Percentiles rank a stretch among this genome's conserved stretches.
These are phyloP conservation scores for Aldabrachelys gigantea DNA, from an alignment of 2,113 vertebrate species.

Conservation along the genomic window DNA sequence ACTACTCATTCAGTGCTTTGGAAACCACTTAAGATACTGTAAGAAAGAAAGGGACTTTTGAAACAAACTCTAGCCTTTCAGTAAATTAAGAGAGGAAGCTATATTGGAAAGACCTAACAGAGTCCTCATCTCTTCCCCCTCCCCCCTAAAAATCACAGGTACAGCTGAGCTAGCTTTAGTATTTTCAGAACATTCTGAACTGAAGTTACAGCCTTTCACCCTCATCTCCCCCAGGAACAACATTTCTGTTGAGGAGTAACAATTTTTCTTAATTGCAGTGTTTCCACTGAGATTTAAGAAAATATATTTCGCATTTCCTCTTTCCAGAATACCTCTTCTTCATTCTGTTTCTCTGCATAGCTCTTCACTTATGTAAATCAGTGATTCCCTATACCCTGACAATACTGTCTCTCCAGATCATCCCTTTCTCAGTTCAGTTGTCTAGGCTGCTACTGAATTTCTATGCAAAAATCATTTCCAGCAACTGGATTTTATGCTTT, in stretches of 20 bases:
- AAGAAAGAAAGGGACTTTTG: not conserved
- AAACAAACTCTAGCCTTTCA: not conserved
- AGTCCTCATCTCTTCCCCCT: not conserved
- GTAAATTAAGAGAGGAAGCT: not conserved
- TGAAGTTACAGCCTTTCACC: not conserved
- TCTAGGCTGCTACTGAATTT: not conserved
- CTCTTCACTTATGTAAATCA: not conserved
- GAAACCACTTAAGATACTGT: not conserved
- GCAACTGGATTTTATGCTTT: not conserved
- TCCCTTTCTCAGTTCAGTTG: not conserved
- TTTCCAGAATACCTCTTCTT: fast-evolving
- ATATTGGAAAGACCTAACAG: not conserved
- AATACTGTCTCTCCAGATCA: not conserved
- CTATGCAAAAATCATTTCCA: not conserved
- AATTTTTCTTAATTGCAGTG: not conserved
- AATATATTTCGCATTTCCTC: not conserved
- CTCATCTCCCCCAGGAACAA: not conserved
- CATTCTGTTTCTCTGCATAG: not conserved
- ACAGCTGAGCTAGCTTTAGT: not conserved
- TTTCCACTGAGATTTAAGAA: not conserved
- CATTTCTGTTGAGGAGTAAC: not conserved
- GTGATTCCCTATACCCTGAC: not conserved
- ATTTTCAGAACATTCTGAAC: not conserved
- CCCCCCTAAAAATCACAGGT: not conserved
- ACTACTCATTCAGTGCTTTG: not conserved